These are phyloP conservation scores for Alouatta palliata DNA, from an alignment of 2,113 vertebrate species.

Conservation along the genomic window DNA sequence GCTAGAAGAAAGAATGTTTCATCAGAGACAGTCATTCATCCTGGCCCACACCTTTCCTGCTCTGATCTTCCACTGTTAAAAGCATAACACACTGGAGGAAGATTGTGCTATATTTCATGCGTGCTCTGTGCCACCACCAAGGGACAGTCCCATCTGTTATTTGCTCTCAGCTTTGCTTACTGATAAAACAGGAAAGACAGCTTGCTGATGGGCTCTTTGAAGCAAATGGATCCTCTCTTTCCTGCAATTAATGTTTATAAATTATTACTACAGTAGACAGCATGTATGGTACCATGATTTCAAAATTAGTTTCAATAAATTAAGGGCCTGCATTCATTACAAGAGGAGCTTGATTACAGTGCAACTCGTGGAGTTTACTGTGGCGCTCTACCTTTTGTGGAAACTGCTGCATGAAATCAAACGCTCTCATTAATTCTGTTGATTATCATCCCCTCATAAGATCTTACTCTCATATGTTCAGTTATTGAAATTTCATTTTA, in stretches of 20 bases:
- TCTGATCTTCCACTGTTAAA: constrained; percentile 80
- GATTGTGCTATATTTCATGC: constrained; percentile 83
- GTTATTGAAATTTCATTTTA: constrained; percentile 1
- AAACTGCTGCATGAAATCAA: background rate
- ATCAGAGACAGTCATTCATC: constrained; percentile 77
- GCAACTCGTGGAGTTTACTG: no score
- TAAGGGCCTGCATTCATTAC: constrained; percentile 29
- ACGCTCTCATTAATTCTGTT: background rate
- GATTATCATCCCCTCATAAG: background rate
- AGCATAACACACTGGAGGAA: constrained; percentile 75
- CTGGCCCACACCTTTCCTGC: constrained; percentile 59
- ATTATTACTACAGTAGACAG: constrained; percentile 79
- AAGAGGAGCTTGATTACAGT: constrained; percentile 28
- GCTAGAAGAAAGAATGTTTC: constrained; percentile 65
- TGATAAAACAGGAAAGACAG: constrained; percentile 86
- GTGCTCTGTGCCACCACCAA: constrained; percentile 68
- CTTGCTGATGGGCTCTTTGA: constrained; percentile 86
- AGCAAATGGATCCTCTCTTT: constrained; percentile 82
- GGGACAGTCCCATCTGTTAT: constrained; percentile 87
- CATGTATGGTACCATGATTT: constrained; percentile 71
- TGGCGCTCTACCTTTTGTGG: background rate
- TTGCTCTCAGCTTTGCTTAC: constrained; percentile 83
- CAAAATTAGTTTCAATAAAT: constrained; percentile 79
- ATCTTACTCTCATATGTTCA: background rate
- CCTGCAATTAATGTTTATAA: constrained; percentile 84